Percentiles rank a stretch among this genome's conserved stretches.
phyloP scores from a whole-genome alignment of 1,140 invertebrate species.

The Drosophila mayri region DNA sequence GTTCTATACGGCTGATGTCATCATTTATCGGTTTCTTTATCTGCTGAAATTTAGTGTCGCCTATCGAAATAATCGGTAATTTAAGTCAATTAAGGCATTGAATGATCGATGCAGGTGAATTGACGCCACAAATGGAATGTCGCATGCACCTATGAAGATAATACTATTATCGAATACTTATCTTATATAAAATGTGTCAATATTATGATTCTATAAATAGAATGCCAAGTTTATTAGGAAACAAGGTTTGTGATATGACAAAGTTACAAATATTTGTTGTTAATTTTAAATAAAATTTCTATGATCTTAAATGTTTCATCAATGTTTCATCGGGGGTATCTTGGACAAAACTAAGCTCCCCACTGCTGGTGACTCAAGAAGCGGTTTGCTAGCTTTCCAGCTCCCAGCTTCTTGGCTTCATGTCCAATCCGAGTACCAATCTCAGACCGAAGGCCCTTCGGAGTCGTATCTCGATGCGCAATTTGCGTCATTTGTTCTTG shows the following conservation, averaged over 20 bases:
- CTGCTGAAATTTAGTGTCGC: not conserved
- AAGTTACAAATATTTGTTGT: not conserved
- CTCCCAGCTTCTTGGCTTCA: not conserved
- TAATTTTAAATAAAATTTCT: not conserved
- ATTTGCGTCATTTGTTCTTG: conserved; percentile 71
- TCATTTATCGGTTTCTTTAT: conserved; percentile 9
- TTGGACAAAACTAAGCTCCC: not conserved
- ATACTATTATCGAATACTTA: conserved; percentile 2
- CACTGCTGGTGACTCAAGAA: not conserved
- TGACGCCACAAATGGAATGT: not conserved
- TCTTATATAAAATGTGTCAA: not conserved
- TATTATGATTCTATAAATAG: too few species aligned
- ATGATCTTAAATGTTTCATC: not conserved
- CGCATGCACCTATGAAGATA: not conserved
- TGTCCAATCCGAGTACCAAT: not conserved
- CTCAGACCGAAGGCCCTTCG: conserved; percentile 22
- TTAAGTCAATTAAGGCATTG: conserved; percentile 15
- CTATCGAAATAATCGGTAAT: conserved; percentile 34
- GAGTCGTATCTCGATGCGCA: conserved; percentile 27
- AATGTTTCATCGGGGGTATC: not conserved
- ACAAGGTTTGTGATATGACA: not conserved
- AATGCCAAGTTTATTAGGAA: not conserved
- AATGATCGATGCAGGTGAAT: conserved; percentile 27
- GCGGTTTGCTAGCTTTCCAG: not conserved
- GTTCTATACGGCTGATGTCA: not conserved